phyloP scores from a whole-genome alignment of 2,888 invertebrate genomes.

The Arge pagana region DNA sequence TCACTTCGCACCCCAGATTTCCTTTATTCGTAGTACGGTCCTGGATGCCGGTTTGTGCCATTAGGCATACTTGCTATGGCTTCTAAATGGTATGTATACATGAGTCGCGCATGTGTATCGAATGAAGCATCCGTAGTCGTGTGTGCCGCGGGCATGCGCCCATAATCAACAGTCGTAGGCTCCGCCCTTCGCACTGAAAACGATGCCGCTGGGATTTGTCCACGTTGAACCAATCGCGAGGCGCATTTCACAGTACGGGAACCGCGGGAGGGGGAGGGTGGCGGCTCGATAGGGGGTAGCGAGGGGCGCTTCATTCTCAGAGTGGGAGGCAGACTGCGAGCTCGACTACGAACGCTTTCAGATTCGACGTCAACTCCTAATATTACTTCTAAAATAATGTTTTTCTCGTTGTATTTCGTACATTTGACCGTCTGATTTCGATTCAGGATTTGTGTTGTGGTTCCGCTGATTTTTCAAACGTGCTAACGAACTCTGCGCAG shows the following conservation, averaged over 20 bases:
- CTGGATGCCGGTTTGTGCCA: slow-evolving; percentile 10
- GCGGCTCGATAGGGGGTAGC: slow-evolving; percentile 16
- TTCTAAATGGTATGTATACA: slow-evolving; percentile 25
- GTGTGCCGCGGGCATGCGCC: slow-evolving; percentile 50
- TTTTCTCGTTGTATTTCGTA: slow-evolving; percentile 8
- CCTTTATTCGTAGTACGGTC: not conserved
- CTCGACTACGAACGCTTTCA: slow-evolving; percentile 45
- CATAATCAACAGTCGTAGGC: slow-evolving; percentile 36
- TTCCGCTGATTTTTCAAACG: slow-evolving; percentile 7
- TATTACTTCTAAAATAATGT: slow-evolving; percentile 20
- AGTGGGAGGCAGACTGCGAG: slow-evolving; percentile 45
- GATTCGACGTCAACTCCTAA: slow-evolving; percentile 37
- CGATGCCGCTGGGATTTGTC: slow-evolving; percentile 56
- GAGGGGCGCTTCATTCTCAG: slow-evolving; percentile 29
- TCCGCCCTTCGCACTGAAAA: slow-evolving; percentile 45
- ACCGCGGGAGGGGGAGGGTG: slow-evolving; percentile 22
- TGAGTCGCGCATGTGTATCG: slow-evolving; percentile 30
- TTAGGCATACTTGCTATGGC: slow-evolving; percentile 23
- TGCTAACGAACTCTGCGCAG: slow-evolving; percentile 12
- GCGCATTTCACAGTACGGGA: slow-evolving; percentile 9
- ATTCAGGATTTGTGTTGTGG: no score
- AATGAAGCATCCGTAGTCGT: slow-evolving; percentile 35
- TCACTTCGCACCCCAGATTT: no score
- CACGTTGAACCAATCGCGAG: slow-evolving; percentile 44
- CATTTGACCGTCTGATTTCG: slow-evolving; percentile 9